Base-by-base conservation (phyloP, 23 tunicate genomes). In the Halocynthia roretzi region DNA sequence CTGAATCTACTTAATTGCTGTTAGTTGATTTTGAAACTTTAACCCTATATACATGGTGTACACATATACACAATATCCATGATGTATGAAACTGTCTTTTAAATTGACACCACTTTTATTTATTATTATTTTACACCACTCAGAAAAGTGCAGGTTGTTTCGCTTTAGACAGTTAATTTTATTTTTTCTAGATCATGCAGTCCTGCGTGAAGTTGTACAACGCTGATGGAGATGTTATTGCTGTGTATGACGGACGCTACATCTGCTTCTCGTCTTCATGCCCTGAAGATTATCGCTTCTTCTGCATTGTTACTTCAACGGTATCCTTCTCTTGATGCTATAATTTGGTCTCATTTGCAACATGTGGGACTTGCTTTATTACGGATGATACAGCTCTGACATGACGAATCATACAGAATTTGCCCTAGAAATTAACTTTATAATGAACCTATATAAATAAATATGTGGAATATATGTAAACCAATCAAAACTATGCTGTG, bases 191-290 rank as follows among this genome's bases (percentile, higher is more conserved):
- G 91, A 85, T 86, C 51, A 80, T 74, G 9, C 91, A 86, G 61
- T 61, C 82, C 8, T 78, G 87, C n/a, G 84, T 83, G 14, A 83
- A 83, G 70, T 62, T 88, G 5, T 67, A 23, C 81, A 88, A 79
- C 68, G 95, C 95, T 14, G 95, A 88, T 67, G 81, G 81, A 18
- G 95, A 83, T 53, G 55, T 68, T 10, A 68, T 88, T 7, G 95
- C 86, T 0, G 50, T 79, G 56, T 88, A 82, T 58, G 60, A 83
- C n/a, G 73, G 83, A 7, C 76, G 79, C 7, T 64, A 67, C 10
- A 56, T 83, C 19, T 58, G 70, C 22, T 79, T 62, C 20, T 75
- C 67, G 10, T 73, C 82, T 51, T 19, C 70, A 5, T 88, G 86
- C 74, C 81, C 76, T 48, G 88, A 79, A 22, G 95, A 88, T 72